Evolutionary conservation across 2,113 vertebrate genomes (phyloP).

Genomic region (Shinisaurus crocodilurus): DNA sequence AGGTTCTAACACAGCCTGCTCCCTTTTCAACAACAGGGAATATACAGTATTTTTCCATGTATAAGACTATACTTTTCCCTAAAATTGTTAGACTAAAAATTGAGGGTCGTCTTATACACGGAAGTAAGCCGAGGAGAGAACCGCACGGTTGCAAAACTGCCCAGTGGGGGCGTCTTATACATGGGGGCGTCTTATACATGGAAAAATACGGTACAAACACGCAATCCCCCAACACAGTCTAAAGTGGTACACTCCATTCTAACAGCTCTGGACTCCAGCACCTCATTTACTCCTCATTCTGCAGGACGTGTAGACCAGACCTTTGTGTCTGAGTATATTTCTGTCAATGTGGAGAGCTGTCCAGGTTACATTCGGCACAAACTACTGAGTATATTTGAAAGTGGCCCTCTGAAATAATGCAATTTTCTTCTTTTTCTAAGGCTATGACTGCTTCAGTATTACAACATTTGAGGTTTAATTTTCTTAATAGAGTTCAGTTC

Average conservation of each 20-base stretch:
- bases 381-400: neutral
- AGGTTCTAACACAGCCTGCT: neutral
- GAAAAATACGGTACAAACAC: too few relatives aligned
- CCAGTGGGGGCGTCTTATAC: too few relatives aligned
- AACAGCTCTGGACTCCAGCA: neutral
- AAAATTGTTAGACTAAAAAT: too few relatives aligned
- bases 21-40: neutral
- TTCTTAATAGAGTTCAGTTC: conserved; percentile 61
- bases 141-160: too few relatives aligned
- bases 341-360: neutral
- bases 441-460: neutral
- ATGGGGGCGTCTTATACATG: too few relatives aligned
- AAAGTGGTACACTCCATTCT: neutral
- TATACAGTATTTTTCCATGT: too few relatives aligned
- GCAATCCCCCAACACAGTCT: neutral
- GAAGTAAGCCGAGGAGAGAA: too few relatives aligned
- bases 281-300: neutral
- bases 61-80: too few relatives aligned
- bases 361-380: neutral
- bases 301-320: neutral
- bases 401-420: neutral
- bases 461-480: conserved; percentile 41
- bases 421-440: conserved; percentile 6
- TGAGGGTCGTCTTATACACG: too few relatives aligned
- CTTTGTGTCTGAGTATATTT: neutral